Evolutionary conservation across 1,140 invertebrate genomes (phyloP).

Genomic region (Lithobius niger): DNA sequence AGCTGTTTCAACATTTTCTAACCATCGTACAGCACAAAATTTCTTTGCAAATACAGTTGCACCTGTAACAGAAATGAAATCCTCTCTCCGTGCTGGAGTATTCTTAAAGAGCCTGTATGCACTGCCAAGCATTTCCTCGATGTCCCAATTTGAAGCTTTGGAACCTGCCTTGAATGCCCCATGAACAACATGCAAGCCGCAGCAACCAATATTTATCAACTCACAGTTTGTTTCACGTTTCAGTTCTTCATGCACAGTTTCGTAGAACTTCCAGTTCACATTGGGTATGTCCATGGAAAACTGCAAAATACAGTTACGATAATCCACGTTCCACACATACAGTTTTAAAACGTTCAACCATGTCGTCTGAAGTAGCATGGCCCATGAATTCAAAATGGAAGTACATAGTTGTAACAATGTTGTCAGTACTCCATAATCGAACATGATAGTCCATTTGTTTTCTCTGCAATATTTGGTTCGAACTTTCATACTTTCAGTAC

Average conservation of each 20-base stretch:
- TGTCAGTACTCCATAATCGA: not conserved
- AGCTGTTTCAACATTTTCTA: slow-evolving; percentile 9
- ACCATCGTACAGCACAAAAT: slow-evolving; percentile 9
- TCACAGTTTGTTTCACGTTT: slow-evolving; percentile 9
- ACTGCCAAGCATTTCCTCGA: not conserved
- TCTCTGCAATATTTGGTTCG: not conserved
- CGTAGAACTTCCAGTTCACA: slow-evolving; percentile 20
- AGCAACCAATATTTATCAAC: slow-evolving; percentile 12
- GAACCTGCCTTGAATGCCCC: not conserved
- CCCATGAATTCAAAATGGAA: not conserved
- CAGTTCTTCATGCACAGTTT: slow-evolving; percentile 13
- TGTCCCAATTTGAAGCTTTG: not conserved
- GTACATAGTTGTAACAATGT: not conserved
- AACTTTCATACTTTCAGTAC: not conserved
- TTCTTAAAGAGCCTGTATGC: slow-evolving; percentile 12
- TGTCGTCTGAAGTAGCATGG: not conserved
- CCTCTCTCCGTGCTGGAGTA: slow-evolving; percentile 5
- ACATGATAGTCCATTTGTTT: not conserved
- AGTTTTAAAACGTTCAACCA: not conserved
- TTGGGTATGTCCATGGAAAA: slow-evolving; percentile 20
- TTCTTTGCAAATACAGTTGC: slow-evolving; percentile 2
- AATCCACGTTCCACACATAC: not conserved
- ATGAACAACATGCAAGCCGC: not conserved
- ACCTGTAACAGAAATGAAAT: not conserved
- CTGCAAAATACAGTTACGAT: slow-evolving; percentile 10